Evolutionary conservation across 1,140 invertebrate genomes (phyloP).

Genomic region (Coboldia fuscipes): DNA sequence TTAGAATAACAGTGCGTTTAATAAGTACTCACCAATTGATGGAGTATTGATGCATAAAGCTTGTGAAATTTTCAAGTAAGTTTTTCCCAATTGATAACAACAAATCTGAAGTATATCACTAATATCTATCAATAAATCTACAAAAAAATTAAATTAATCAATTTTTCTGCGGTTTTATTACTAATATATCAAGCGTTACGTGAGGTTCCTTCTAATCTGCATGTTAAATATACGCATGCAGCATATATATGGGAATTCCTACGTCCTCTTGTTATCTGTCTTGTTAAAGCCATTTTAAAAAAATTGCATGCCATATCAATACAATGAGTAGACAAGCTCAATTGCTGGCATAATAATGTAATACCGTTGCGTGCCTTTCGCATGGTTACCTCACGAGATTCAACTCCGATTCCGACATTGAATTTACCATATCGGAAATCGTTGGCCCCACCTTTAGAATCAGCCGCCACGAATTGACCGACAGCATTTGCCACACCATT

Average conservation of each 20-base stretch:
- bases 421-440: constrained; percentile 53
- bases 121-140: constrained; percentile 92
- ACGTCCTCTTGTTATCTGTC: constrained; percentile 75
- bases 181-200: constrained; percentile 50
- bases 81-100: constrained; percentile 85
- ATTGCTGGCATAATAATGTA: constrained; percentile 49
- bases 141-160: background rate
- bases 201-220: constrained; percentile 78
- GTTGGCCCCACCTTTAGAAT: constrained; percentile 59
- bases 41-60: constrained; percentile 85
- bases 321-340: constrained; percentile 71
- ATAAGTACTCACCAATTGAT: constrained; percentile 55
- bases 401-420: constrained; percentile 57
- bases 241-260: constrained; percentile 83
- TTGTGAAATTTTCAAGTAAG: constrained; percentile 72
- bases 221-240: constrained; percentile 95
- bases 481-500: constrained; percentile 70
- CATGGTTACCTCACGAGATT: constrained; percentile 77
- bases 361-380: constrained; percentile 71
- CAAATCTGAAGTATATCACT: constrained; percentile 92
- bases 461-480: constrained; percentile 80
- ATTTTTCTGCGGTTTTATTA: background rate
- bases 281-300: constrained; percentile 85
- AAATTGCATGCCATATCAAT: constrained; percentile 88
- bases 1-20: too few relatives aligned